Evolutionary conservation across 1,140 invertebrate genomes (phyloP).

Genomic region (Zaprionus nigranus): DNA sequence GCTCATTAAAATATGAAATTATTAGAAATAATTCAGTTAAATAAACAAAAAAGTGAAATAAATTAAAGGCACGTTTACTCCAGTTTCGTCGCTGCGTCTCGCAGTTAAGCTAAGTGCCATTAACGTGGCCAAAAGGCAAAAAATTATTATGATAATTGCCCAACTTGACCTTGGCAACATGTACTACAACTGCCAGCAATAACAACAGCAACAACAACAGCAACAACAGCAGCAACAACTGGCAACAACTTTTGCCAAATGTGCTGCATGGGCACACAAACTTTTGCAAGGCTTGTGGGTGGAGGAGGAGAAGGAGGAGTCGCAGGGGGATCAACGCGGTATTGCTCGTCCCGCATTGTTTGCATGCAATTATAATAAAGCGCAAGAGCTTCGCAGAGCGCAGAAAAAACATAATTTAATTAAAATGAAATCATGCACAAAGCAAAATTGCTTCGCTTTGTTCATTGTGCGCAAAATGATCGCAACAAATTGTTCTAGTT

Average conservation of each 20-base stretch:
- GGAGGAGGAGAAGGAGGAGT: conserved; percentile 7
- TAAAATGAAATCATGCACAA: conserved; percentile 83
- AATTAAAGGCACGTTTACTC: conserved; percentile 80
- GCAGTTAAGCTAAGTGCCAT: conserved; percentile 60
- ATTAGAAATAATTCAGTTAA: conserved; percentile 59
- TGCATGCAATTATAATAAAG: conserved; percentile 75
- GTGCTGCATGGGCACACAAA: conserved; percentile 48
- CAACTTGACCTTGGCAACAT: conserved; percentile 70
- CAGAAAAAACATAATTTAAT: conserved; percentile 76
- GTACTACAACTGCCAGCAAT: conserved; percentile 33
- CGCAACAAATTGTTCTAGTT: conserved; percentile 78
- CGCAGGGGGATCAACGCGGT: background rate
- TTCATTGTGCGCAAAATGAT: conserved; percentile 71
- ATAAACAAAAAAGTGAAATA: conserved; percentile 51
- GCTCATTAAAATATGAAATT: conserved; percentile 50
- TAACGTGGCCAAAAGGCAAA: conserved; percentile 50
- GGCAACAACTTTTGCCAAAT: conserved; percentile 66
- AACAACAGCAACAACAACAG: conserved; percentile 10
- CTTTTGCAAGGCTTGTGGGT: conserved; percentile 35
- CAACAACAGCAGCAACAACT: conserved; percentile 5
- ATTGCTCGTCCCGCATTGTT: conserved; percentile 50
- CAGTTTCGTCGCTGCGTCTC: conserved; percentile 57
- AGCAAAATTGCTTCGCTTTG: conserved; percentile 77
- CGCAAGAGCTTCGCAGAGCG: conserved; percentile 32
- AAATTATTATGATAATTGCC: conserved; percentile 83